Evolutionary conservation across 2,888 invertebrate genomes (phyloP), one percentile per base, ranked within the genome.

Genomic region (Tenthredo distinguenda): DNA sequence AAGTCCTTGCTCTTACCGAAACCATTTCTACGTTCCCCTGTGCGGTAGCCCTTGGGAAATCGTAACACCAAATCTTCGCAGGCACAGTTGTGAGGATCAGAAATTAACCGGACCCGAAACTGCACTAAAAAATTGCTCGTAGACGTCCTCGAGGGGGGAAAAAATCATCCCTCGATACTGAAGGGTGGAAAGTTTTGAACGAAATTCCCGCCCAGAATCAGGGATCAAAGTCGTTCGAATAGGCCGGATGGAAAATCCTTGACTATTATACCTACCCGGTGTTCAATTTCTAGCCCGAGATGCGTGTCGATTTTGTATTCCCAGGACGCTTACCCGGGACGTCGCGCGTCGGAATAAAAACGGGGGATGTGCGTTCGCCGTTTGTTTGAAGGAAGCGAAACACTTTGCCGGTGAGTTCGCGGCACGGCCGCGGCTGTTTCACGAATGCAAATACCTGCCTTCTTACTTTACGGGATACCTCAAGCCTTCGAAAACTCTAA

Each of bases 281-380:
- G 77, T 55, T 55, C 77, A n/a, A 55, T 55, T 55, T 50, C 26
- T 5, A 77, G 31, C 37, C 7, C 31, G 26, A 15, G 21, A 40
- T 37, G 40, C 81, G 58, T 62, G 83, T 21, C 55, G 83, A 83
- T 83, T 83, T 83, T 68, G 71, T 83, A 83, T 68, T 83, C 83
- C 71, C 68, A 50, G 0, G 34, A 83, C 68, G 68, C 47, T 34
- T 7, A 50, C 71, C 83, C n/a, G 18, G 68, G 68, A 12, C 47
- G 47, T 47, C 47, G 4, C 4, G 3, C 68, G 68, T 71, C 37
- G 31, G 71, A 26, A 83, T 83, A 71, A 83, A 83, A 83, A 83
- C 65, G n/a, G 50, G 68, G 50, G 68, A 50, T 50, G n/a, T 50
- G 34, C 58, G 34, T n/a, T 74, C 68, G 68, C 9, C 68, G 83